Evolutionary conservation across 2,113 vertebrate species (phyloP).

Genomic region (Pangasianodon hypophthalmus): DNA sequence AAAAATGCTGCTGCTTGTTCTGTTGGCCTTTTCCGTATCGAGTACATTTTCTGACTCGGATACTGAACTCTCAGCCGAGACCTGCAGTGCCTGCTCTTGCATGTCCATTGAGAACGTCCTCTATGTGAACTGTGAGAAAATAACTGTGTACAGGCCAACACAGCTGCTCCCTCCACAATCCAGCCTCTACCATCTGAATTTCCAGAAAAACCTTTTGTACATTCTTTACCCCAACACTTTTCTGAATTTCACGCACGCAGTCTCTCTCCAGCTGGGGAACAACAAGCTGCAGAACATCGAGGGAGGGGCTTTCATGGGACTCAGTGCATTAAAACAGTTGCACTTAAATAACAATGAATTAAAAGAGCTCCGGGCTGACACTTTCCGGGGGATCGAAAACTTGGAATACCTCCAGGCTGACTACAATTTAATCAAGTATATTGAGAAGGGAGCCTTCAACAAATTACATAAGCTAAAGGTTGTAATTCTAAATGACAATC

Average conservation of each 20-base stretch:
- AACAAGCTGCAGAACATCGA: conserved; percentile 98
- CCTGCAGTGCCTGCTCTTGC: conserved; percentile 95
- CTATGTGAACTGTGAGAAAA: conserved; percentile 98
- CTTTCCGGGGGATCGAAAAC: conserved; percentile 97
- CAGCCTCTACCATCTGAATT: conserved; percentile 95
- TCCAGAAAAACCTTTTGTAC: conserved; percentile 96
- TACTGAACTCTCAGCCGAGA: conserved; percentile 88
- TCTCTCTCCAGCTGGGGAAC: conserved; percentile 96
- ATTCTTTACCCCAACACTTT: conserved; percentile 95
- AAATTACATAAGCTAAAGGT: conserved; percentile 98
- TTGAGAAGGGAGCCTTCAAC: conserved; percentile 98
- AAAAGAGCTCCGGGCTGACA: conserved; percentile 93
- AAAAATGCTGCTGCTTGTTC: conserved; percentile 97
- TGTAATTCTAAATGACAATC: conserved; percentile 97
- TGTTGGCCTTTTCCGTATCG: conserved; percentile 88
- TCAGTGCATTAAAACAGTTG: conserved; percentile 94
- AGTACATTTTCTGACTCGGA: conserved; percentile 82
- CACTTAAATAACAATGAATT: conserved; percentile 99
- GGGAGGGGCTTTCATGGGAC: conserved; percentile 93
- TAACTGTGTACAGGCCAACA: conserved; percentile 93
- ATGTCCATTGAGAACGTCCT: conserved; percentile 97
- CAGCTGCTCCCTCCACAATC: conserved; percentile 92
- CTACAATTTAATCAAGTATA: conserved; percentile 99
- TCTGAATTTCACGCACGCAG: conserved; percentile 96
- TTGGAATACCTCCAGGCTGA: conserved; percentile 99